A percentile compares a stretch with the other conserved stretches of the same genome.
phyloP scores from a whole-genome alignment of 2,113 vertebrate genomes.

The Leiothrix lutea region DNA sequence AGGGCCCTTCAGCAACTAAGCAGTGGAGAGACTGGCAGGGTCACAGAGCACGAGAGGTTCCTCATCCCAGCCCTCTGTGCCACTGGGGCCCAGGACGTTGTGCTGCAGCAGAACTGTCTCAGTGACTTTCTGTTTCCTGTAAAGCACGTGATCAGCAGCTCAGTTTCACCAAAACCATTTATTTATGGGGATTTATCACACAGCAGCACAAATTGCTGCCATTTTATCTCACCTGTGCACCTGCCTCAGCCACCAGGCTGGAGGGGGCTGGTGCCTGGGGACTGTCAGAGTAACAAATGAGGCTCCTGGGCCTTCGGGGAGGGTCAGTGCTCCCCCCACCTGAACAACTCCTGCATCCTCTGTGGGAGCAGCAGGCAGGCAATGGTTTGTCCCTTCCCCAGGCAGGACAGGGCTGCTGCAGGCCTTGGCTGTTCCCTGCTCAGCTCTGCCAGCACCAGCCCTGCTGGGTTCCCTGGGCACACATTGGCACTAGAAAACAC shows the following conservation, averaged over 20 bases:
- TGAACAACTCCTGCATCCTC: background rate
- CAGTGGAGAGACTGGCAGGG: background rate
- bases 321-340: background rate
- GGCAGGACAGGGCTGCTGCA: background rate
- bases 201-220: background rate
- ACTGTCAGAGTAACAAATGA: accelerated
- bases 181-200: background rate
- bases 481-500: accelerated
- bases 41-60: background rate
- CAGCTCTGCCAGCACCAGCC: too few relatives aligned
- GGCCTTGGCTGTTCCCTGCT: background rate
- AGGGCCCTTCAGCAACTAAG: background rate
- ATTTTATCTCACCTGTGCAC: background rate
- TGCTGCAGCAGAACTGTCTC: background rate
- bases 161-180: background rate
- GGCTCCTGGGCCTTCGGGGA: background rate
- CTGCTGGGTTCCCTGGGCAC: accelerated
- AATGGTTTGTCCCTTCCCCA: accelerated
- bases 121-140: background rate
- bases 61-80: too few relatives aligned
- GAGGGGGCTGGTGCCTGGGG: background rate
- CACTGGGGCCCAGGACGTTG: background rate
- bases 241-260: background rate
- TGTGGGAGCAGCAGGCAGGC: background rate
- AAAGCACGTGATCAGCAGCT: background rate